Conservation (phyloP, 2,888 invertebrate genomes). For the Chrysodeixis includens region DNA sequence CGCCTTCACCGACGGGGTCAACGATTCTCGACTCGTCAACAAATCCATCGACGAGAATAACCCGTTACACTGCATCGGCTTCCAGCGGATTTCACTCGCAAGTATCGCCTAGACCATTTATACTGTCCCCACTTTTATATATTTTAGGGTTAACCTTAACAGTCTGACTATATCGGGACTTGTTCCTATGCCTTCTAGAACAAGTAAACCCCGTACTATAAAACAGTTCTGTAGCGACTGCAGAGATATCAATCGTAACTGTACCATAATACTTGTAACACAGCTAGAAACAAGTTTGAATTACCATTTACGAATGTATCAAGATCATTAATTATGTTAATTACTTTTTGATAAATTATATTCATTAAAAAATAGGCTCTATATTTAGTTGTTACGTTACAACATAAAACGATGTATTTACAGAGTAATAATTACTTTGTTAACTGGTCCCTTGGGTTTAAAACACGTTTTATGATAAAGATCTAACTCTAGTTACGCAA, state of each 20-base stretch:
- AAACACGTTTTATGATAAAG: conserved; percentile 45
- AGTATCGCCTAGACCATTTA: conserved; percentile 78
- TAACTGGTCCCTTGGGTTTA: conserved; percentile 11
- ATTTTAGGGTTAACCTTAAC: conserved; percentile 62
- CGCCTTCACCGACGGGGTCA: conserved; percentile 83
- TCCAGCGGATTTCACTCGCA: conserved; percentile 82
- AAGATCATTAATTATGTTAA: conserved; percentile 10
- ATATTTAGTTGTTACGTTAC: conserved; percentile 15
- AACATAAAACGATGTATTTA: conserved; percentile 25
- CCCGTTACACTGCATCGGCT: conserved; percentile 86
- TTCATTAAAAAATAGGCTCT: background rate
- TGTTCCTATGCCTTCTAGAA: background rate
- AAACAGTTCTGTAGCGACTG: conserved; percentile 1
- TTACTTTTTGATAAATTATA: conserved; percentile 15
- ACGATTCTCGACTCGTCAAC: conserved; percentile 86
- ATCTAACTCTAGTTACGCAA: conserved; percentile 33
- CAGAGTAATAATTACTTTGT: conserved; percentile 19
- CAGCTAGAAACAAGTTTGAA: background rate
- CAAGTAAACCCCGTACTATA: background rate
- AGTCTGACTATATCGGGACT: conserved; percentile 20
- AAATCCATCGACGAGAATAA: conserved; percentile 88
- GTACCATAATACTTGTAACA: background rate
- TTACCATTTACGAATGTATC: background rate
- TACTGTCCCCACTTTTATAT: conserved; percentile 59
- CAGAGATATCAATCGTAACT: background rate